These are phyloP conservation scores for Synanthedon tipuliformis DNA, from an alignment of 2,888 invertebrate species.

Conservation along the genomic window DNA sequence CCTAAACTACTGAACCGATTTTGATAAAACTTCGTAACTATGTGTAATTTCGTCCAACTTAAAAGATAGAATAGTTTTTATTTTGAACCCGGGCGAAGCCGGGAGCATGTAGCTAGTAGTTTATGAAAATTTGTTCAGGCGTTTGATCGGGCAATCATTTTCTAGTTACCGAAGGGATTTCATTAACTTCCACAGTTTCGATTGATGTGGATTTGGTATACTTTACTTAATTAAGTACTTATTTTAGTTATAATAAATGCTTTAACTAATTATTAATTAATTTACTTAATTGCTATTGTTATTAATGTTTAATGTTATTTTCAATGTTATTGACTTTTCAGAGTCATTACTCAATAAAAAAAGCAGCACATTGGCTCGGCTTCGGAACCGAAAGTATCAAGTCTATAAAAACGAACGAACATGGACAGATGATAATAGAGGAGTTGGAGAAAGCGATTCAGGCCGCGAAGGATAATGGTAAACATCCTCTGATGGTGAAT, in stretches of 20 bases:
- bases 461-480: constrained; percentile 49
- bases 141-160: too few species aligned
- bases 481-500: constrained; percentile 76
- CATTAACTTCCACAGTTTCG: too few species aligned
- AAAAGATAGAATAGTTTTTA: too few species aligned
- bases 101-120: too few species aligned
- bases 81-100: too few species aligned
- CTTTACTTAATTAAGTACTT: not conserved
- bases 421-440: constrained; percentile 75
- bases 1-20: too few species aligned
- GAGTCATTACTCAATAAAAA: constrained; percentile 85
- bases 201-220: not conserved
- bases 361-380: constrained; percentile 86
- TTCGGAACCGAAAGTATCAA: constrained; percentile 81
- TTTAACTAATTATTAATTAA: not conserved
- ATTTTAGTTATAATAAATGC: not conserved
- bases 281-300: not conserved
- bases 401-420: constrained; percentile 73
- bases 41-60: too few species aligned
- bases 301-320: not conserved
- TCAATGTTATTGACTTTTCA: constrained; percentile 26
- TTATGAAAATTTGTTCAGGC: too few species aligned
- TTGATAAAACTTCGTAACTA: too few species aligned
- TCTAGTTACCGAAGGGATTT: too few species aligned
- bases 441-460: constrained; percentile 72